Base-by-base conservation (phyloP, 2,113 vertebrate genomes). In the Elephantulus edwardii region DNA sequence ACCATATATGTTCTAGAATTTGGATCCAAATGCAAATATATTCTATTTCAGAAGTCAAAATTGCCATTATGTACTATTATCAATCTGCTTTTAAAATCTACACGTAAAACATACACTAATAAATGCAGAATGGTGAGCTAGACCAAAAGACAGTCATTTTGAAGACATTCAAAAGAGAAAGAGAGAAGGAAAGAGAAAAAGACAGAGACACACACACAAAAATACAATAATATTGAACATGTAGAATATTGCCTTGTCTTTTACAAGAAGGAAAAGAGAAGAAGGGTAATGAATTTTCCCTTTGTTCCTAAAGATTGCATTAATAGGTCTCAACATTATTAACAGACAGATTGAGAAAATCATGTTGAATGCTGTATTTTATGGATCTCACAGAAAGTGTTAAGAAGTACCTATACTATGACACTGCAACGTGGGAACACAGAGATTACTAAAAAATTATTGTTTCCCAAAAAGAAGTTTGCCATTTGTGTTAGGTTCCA, bases 11-110 rank as follows among this genome's bases (percentile, higher is more conserved):
- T 68, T 40, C 1, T 22, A 82, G 9, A 77, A 5, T 6, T 17
- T 52, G 30, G 33, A 82, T 75, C 90, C 40, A 75, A 78, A 82
- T 8, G 33, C 50, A 62, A 46, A 50, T 76, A 52, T 82, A 8
- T 62, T 24, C 83, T n/a, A 75, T 8, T 40, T 86, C 77, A 81
- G 60, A 93, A 46, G 58, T 5, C 1, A 92, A 19, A 76, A 56
- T 92, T 92, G 90, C 54, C 78, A 83, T 92, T 87, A 79, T 30
- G 64, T 52, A 82, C 9, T 70, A n/a, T 66, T 3, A 56, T 88
- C 11, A 78, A 40, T 74, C 10, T 85, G 44, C 62, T 54, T 10
- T 74, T 28, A 82, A 26, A 64, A 4, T 87, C 11, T 35, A 4
- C 58, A 52, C 40, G 13, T 82, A 58, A 84, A 77, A 60, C 19